These are phyloP conservation scores for Eciton burchellii DNA, from an alignment of 1,140 invertebrate genomes.

Conservation along the genomic window DNA sequence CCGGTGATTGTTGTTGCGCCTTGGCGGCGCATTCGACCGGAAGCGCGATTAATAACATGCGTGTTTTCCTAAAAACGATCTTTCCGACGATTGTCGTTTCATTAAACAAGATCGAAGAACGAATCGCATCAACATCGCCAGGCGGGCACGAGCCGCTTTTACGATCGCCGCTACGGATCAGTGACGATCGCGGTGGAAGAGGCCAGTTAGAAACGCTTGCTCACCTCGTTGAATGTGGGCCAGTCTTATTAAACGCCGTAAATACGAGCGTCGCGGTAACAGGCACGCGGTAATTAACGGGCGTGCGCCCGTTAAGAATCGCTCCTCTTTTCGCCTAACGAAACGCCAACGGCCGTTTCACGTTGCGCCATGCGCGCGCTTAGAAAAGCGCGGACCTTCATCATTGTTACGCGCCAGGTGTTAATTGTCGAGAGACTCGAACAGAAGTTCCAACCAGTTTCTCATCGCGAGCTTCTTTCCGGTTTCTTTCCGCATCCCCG, in stretches of 20 bases:
- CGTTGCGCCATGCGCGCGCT: background rate
- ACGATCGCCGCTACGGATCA: background rate
- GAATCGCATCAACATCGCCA: background rate
- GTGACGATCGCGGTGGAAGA: background rate
- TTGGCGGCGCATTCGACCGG: no score
- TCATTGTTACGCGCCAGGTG: constrained; percentile 6
- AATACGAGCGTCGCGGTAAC: background rate
- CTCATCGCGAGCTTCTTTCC: constrained; percentile 24
- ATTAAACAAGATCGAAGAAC: constrained; percentile 5
- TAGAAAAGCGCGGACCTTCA: background rate
- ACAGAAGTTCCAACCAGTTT: no score
- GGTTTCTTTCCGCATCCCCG: constrained; percentile 12
- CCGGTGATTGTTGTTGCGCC: background rate
- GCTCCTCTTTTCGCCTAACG: background rate
- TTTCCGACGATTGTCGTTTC: background rate
- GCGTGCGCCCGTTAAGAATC: constrained; percentile 6
- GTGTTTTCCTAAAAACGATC: no score
- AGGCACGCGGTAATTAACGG: constrained; percentile 22
- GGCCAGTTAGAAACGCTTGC: background rate
- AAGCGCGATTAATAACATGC: no score
- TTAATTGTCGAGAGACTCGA: constrained; percentile 47
- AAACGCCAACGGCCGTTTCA: background rate
- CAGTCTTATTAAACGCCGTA: constrained; percentile 33
- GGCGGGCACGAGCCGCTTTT: no score
- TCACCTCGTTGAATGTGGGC: constrained; percentile 2